Evolutionary conservation across 2,113 vertebrate species (phyloP), one percentile per base, ranked within the genome.

Genomic region (Periophthalmodon schlosseri): DNA sequence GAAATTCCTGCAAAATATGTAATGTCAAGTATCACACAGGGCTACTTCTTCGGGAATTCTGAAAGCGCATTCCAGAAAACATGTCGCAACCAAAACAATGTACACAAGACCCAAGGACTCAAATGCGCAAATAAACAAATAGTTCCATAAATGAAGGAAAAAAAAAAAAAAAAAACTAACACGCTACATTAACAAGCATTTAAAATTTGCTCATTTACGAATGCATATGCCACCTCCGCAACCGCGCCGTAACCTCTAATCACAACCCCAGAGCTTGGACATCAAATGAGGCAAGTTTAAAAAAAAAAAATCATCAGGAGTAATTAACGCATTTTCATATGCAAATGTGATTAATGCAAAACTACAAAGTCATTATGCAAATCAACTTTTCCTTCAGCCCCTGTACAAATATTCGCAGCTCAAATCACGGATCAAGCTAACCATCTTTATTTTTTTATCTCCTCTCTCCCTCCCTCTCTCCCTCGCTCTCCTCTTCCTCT

Each of bases 341-440:
- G 97, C 97, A 99, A 99, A 99, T 99, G 98, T 98, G 97, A 99
- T 99, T 98, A 99, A 99, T 99, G 97, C 97, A 97, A 96, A 98
- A 98, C 96, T 98, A 99, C 97, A 99, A 99, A 99, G 97, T 99
- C 96, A 98, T 99, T 98, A 99, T 99, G 97, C 96, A 98, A 99
- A 98, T 99, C 91, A 93, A 95, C 95, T 96, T 97, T 97, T 97
- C 96, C 96, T 98, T 97, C 97, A 99, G 96, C 97, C 96, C 96
- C 97, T 96, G 97, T 95, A 96, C 97, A 99, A 98, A 99, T 97
- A 99, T 98, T 98, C 96, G 93, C 96, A 94, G 96, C 95, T 94
- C 94, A 95, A 96, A 96, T 96, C 95, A 95, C 96, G 96, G 95
- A 94, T 93, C 93, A 90, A 89, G 93, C 92, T 93, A 88, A 80